Percentiles rank a stretch among this genome's conserved stretches.
These are phyloP conservation scores for Labroides dimidiatus DNA, from an alignment of 2,797 vertebrate genomes.

Conservation along the genomic window DNA sequence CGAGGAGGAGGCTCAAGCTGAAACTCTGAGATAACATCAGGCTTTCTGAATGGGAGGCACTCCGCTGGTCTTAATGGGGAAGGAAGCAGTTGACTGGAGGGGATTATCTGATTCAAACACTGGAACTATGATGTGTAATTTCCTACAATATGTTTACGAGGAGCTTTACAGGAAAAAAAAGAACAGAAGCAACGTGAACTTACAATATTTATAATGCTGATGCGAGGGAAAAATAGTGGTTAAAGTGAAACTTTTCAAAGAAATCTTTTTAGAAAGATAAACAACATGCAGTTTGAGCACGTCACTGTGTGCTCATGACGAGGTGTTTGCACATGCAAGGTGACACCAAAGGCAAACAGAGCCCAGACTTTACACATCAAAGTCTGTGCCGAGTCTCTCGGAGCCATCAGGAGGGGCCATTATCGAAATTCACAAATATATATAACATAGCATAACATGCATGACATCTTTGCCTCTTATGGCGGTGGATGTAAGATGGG, in stretches of 20 bases:
- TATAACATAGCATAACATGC: not conserved
- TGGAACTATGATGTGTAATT: constrained; percentile 1
- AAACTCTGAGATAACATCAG: constrained; percentile 33
- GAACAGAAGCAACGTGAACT: not conserved
- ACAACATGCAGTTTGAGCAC: not conserved
- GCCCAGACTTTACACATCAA: too few species aligned
- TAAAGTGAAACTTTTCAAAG: not conserved
- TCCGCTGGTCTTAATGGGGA: constrained; percentile 25
- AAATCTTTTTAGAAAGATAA: not conserved
- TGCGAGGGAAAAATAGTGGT: not conserved
- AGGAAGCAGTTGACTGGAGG: constrained; percentile 15
- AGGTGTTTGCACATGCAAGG: not conserved
- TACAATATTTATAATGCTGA: not conserved
- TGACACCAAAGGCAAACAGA: not conserved
- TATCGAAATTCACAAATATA: too few species aligned
- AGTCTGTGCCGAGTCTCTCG: too few species aligned
- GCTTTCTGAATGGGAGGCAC: constrained; percentile 27
- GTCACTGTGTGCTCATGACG: constrained; percentile 17
- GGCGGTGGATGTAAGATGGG: not conserved
- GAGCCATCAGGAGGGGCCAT: too few species aligned
- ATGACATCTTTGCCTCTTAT: not conserved
- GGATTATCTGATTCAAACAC: constrained; percentile 27
- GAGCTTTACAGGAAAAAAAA: too few species aligned
- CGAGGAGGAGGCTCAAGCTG: constrained; percentile 24
- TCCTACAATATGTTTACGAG: constrained; percentile 44